A percentile compares a stretch with the other conserved stretches of the same genome.
phyloP scores from a whole-genome alignment of 2,113 vertebrate genomes.

The Phylloscopus whistleri region DNA sequence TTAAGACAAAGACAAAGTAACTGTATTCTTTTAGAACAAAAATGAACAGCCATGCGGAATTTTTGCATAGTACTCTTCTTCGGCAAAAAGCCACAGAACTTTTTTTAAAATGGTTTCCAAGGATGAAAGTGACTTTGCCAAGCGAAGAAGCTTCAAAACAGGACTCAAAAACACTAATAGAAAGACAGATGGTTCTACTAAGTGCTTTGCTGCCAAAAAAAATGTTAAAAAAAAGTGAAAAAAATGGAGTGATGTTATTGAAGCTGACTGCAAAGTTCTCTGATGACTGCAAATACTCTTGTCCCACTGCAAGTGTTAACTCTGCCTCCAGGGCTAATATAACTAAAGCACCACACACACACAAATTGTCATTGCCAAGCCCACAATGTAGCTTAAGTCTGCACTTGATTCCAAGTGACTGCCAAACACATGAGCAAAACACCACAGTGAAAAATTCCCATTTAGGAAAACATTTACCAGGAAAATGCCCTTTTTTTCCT shows the following conservation, averaged over 20 bases:
- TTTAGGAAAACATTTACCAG: conserved; percentile 70
- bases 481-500: conserved; percentile 71
- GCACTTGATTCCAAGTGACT: conserved; percentile 74
- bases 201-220: conserved; percentile 90
- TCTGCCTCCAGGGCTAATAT: conserved; percentile 78
- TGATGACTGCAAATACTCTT: conserved; percentile 79
- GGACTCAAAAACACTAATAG: conserved; percentile 90
- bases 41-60: conserved; percentile 88
- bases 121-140: conserved; percentile 97
- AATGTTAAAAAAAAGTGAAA: conserved; percentile 71
- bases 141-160: conserved; percentile 85
- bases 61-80: conserved; percentile 83
- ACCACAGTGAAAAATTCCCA: conserved; percentile 65
- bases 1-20: conserved; percentile 78
- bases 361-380: conserved; percentile 72
- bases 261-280: conserved; percentile 86
- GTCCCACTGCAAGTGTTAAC: conserved; percentile 79
- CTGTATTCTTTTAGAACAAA: conserved; percentile 74
- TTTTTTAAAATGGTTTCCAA: conserved; percentile 90
- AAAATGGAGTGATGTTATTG: conserved; percentile 87
- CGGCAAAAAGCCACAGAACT: conserved; percentile 90
- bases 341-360: conserved; percentile 73
- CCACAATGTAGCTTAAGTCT: conserved; percentile 63
- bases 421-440: conserved; percentile 64
- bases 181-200: conserved; percentile 99